Evolutionary conservation across 2,888 invertebrate species (phyloP).

Genomic region (Acronicta leporina): DNA sequence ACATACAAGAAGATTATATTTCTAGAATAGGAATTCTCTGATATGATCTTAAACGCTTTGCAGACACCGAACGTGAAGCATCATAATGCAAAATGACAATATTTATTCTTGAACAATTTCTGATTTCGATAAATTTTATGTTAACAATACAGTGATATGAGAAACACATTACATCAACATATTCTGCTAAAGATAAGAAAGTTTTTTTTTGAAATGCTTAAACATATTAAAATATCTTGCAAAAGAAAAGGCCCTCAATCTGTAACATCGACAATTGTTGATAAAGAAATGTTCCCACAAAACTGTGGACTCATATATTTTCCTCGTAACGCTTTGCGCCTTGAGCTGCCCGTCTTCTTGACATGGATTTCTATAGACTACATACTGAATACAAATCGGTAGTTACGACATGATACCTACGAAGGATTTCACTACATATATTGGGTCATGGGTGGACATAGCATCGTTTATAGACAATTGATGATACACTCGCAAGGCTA

Average conservation of each 20-base stretch:
- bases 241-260: slow-evolving; percentile 21
- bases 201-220: background rate
- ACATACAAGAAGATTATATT: slow-evolving; percentile 61
- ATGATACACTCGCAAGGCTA: slow-evolving; percentile 68
- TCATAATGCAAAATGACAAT: background rate
- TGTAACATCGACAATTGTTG: slow-evolving; percentile 40
- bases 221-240: background rate
- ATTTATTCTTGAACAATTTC: no score
- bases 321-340: slow-evolving; percentile 77
- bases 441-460: slow-evolving; percentile 85
- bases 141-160: no score
- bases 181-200: background rate
- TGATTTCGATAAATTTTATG: no score
- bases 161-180: no score
- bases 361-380: slow-evolving; percentile 86
- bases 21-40: slow-evolving; percentile 59
- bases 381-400: slow-evolving; percentile 84
- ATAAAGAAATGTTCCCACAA: slow-evolving; percentile 65
- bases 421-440: slow-evolving; percentile 86
- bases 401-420: slow-evolving; percentile 78
- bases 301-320: slow-evolving; percentile 78
- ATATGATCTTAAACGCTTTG: slow-evolving; percentile 51
- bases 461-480: slow-evolving; percentile 65
- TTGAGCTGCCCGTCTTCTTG: slow-evolving; percentile 83
- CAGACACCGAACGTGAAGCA: slow-evolving; percentile 4